Percentiles rank a stretch among this genome's conserved stretches.
These are phyloP conservation scores for Apoderus coryli DNA, from an alignment of 2,888 invertebrate species.

Conservation along the genomic window DNA sequence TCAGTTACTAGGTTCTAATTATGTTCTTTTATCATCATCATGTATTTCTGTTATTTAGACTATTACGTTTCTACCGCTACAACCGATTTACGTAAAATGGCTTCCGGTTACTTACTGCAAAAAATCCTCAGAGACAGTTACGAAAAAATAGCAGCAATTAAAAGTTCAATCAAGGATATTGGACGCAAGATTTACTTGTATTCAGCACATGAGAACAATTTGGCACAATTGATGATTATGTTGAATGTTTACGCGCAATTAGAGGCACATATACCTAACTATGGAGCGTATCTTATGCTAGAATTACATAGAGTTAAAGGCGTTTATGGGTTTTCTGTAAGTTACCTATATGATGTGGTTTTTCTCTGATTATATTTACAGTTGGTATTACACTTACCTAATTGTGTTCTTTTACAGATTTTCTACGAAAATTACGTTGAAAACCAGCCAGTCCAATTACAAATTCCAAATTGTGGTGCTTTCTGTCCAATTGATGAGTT, in stretches of 20 bases:
- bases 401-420: slow-evolving; percentile 13
- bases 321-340: slow-evolving; percentile 21
- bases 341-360: no score
- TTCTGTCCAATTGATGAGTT: slow-evolving; percentile 21
- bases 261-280: slow-evolving; percentile 27
- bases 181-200: slow-evolving; percentile 26
- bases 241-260: slow-evolving; percentile 34
- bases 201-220: slow-evolving; percentile 39
- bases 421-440: slow-evolving; percentile 19
- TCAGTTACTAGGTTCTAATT: no score
- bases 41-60: slow-evolving; percentile 17
- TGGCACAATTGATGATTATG: slow-evolving; percentile 34
- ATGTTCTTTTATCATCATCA: neutral
- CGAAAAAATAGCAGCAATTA: slow-evolving; percentile 13
- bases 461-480: slow-evolving; percentile 18
- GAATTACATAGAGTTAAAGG: slow-evolving; percentile 22
- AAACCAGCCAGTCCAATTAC: slow-evolving; percentile 15
- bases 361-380: no score
- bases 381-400: no score
- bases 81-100: slow-evolving; percentile 20
- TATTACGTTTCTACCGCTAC: slow-evolving; percentile 22
- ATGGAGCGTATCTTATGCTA: slow-evolving; percentile 22
- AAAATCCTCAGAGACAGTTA: slow-evolving; percentile 19
- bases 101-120: slow-evolving; percentile 17
- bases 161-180: no score